Base-by-base conservation (phyloP, 2,113 vertebrate species). In the Osmerus mordax region DNA sequence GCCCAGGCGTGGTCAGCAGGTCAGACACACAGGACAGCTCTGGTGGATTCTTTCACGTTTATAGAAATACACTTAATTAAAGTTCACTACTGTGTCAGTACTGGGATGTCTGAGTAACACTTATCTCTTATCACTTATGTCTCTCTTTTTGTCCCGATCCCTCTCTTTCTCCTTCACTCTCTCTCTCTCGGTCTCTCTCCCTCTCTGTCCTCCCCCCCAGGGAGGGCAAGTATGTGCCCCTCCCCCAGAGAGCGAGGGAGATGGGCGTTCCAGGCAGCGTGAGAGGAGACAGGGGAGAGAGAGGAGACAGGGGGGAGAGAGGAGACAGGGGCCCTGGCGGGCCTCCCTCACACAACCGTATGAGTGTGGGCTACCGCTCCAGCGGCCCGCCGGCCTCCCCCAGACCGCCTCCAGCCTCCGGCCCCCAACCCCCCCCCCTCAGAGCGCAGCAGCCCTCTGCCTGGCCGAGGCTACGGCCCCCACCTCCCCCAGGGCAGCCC, bases 241-340 rank as follows among this genome's bases (percentile, higher is more conserved):
- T 96, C 76, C 95, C 94, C 63, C 95, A 96, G 1, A 90, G 95
- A 21, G 93, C 95, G 78, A 91, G 95, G 64, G 95, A 97, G 77
- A 87, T 92, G 71, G 91, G 79, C 9, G 73, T 62, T 16, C 76
- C 84, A 2, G 60, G 88, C 79, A 77, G n/a, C 14, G 54, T 84
- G 23, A 23, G 23, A 23, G 23, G 23, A 23, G 23, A 23, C 93
- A 53, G 84, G 79, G 89, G 29, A 78, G 83, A n/a, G 71, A 72
- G 53, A 54, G 71, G 14, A 77, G 89, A 63, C 74, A 72, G 0
- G 89, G 89, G 72, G 67, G 87, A 16, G 28, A 41, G 61, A 5
- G 11, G 25, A 2, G 19, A 19, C 58, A 19, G 18, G 16, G 84
- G 87, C 21, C 68, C 88, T 9, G 83, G 88, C 0, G 87, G 91